These are phyloP conservation scores for Morpho helenor DNA, from an alignment of 2,888 invertebrate species.

Conservation along the genomic window DNA sequence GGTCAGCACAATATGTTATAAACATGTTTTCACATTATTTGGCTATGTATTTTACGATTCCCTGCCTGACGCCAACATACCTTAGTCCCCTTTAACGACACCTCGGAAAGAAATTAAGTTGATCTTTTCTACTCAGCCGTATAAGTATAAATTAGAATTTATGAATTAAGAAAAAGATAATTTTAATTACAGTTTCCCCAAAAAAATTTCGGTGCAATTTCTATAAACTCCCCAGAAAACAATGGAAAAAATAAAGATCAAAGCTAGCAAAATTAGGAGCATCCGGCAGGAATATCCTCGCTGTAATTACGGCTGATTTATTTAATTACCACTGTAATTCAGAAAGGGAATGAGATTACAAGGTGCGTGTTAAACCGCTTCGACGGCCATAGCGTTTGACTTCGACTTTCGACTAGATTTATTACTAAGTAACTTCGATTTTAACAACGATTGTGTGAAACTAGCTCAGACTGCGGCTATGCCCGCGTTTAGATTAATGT, in stretches of 20 bases:
- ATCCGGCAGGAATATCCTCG: conserved; percentile 12
- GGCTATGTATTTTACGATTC: too few relatives aligned
- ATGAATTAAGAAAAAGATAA: neutral
- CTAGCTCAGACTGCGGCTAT: too few relatives aligned
- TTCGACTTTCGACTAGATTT: neutral
- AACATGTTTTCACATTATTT: too few relatives aligned
- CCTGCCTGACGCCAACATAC: too few relatives aligned
- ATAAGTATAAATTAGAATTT: too few relatives aligned
- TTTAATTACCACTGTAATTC: conserved; percentile 23
- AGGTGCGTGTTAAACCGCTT: conserved; percentile 19
- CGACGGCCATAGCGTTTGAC: conserved; percentile 15
- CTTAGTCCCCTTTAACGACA: too few relatives aligned
- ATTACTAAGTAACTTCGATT: too few relatives aligned
- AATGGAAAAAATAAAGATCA: conserved; percentile 11
- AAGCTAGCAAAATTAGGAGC: conserved; percentile 6
- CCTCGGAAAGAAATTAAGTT: too few relatives aligned
- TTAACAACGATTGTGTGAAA: too few relatives aligned
- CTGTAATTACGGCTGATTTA: conserved; percentile 22
- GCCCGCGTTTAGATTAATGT: too few relatives aligned
- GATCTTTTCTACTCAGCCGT: too few relatives aligned
- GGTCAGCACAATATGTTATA: too few relatives aligned
- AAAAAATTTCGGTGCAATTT: neutral
- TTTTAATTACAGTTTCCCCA: neutral
- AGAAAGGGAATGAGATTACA: conserved; percentile 26
- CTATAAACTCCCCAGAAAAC: conserved; percentile 6